Evolutionary conservation across 1,140 invertebrate genomes (phyloP), one percentile per base, ranked within the genome.

Genomic region (Drosophila melanogaster): DNA sequence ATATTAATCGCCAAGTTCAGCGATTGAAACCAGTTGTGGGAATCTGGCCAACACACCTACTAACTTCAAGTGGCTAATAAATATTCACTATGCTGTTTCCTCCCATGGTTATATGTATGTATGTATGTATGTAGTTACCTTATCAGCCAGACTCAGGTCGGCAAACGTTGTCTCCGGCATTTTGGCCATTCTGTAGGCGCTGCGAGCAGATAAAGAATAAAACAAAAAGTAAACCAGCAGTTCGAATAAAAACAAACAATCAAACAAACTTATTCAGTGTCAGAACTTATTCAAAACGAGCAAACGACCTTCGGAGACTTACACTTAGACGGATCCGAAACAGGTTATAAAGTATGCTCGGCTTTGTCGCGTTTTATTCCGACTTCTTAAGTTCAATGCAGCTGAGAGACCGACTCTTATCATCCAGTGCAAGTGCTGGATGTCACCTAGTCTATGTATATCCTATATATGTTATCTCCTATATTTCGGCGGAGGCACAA

Each of bases 91-190:
- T 19, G 40, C 14, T 56, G 56, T 56, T 41, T n/a, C 4, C 7
- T 49, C 26, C 35, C 8, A 69, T 22, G 47, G 35, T 70, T 46
- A 49, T 70, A 22, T 22, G 19, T 22, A n/a, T n/a, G n/a, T n/a
- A n/a, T n/a, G n/a, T n/a, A n/a, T n/a, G n/a, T n/a, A 22, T 22
- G 19, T 22, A 69, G 12, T 81, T 79, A 90, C 90, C 90, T 91
- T 91, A 90, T 91, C 90, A 50, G 81, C 77, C 71, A 91, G 67
- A 46, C 89, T 91, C 55, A 91, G 72, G 57, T 91, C 90, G 58
- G 79, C 85, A 54, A 86, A 79, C 17, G 81, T 74, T 30, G 90
- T 91, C 72, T 91, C 90, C 12, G 79, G 81, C 79, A 83, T 75
- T 78, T 81, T 83, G 55, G 71, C 72, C 87, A 90, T 90, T 54